Base-by-base conservation (phyloP, 2,888 invertebrate genomes). In the Brachylomia viminalis region DNA sequence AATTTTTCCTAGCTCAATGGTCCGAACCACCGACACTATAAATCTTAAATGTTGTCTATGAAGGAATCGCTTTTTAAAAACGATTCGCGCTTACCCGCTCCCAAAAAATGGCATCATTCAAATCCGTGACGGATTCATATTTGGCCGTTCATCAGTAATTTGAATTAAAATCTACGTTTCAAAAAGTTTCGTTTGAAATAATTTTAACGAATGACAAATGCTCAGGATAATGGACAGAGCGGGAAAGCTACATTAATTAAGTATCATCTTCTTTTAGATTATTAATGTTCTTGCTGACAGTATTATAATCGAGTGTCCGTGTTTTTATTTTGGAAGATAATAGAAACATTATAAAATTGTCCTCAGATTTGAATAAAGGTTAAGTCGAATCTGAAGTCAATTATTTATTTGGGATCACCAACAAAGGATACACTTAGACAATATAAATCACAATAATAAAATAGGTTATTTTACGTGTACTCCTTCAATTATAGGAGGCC, bases 151-250 rank as follows among this genome's bases (percentile, higher is more conserved):
- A 56, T 83, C 76, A 83, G 75, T 77, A 7, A 77, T 65, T 84
- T 83, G 79, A 83, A 84, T 86, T 83, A 84, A 84, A 84, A 72
- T 65, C 61, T 56, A 10, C 56, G 54, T 65, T 77, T 56, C 58
- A 49, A 52, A 69, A 86, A 80, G 56, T 77, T 86, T 77, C 15
- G 5, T 59, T 68, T 42, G 58, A 66, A 56, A 66, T 66, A 74
- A 75, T 47, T 83, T 76, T 58, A 58, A 73, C 30, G 45, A 67
- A 67, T 62, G 73, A 33, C 62, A 70, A 80, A 80, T 52, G 67
- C 20, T 77, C 7, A 73, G 74, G 74, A 75, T 68, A 83, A 80
- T 77, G 76, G 72, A 58, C 0, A 58, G 20, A 72, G 54, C 59
- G 49, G n/a, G 13, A 27, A 54, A 69, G 20, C 30, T 33, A 64